Evolutionary conservation across 1,140 invertebrate species (phyloP).

Genomic region (Paralvinella palmiformis): DNA sequence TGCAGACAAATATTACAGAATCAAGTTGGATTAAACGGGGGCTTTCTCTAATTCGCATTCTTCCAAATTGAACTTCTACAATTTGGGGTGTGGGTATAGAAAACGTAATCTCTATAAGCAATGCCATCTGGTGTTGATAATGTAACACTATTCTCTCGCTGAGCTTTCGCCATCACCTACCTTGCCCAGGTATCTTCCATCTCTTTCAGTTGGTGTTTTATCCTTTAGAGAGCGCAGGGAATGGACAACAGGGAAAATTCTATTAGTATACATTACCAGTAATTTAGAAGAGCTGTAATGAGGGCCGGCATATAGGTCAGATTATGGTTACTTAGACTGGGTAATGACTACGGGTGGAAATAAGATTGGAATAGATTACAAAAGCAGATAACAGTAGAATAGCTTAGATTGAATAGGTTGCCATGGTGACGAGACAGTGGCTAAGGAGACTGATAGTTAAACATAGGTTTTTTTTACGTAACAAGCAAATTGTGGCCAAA

Average conservation of each 20-base stretch:
- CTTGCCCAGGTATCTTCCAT: slow-evolving; percentile 10
- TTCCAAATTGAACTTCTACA: no score
- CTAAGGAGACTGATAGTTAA: no score
- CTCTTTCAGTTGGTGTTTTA: slow-evolving; percentile 9
- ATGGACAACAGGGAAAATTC: neutral
- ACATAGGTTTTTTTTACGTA: no score
- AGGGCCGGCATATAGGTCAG: no score
- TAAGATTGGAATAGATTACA: neutral
- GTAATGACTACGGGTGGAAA: neutral
- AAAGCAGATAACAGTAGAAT: neutral
- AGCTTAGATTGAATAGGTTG: neutral
- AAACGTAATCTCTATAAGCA: neutral
- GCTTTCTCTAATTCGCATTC: no score
- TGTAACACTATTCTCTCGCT: no score
- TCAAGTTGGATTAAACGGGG: no score
- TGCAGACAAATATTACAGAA: no score
- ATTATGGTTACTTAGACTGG: neutral
- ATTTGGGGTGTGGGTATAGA: neutral
- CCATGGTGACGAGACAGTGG: no score
- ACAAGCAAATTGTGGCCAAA: no score
- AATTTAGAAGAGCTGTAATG: neutral
- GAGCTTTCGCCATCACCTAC: neutral
- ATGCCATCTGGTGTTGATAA: neutral
- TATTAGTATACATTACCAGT: neutral
- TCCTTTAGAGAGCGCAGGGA: slow-evolving; percentile 3